Evolutionary conservation across 2,888 invertebrate species (phyloP), one percentile per base, ranked within the genome.

Genomic region (Eueremaeus valkanovi): DNA sequence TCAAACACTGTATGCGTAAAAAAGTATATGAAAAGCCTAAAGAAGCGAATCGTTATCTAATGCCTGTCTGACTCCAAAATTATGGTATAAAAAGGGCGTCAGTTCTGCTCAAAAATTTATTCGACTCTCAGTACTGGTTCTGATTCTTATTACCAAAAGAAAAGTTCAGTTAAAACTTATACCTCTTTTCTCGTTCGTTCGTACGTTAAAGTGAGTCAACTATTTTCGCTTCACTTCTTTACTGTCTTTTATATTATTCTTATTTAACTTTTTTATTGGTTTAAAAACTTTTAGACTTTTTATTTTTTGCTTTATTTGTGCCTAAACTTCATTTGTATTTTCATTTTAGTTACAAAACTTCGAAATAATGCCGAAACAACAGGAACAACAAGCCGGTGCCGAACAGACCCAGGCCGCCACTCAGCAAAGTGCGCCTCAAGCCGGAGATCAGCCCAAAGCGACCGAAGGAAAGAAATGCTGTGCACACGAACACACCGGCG

Each of bases 61-160:
- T 66, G 66, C 11, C 21, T 40, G 66, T 66, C 40, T 66, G 36
- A 33, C 21, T 33, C 16, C 21, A 3, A 27, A 9, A 55, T 1
- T 9, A 40, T n/a, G 21, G 66, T 66, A 66, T 66, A 66, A 66
- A 66, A 66, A 24, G 66, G 31, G 66, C 40, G 66, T 36, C 36
- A 66, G 24, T 40, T 66, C 24, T 40, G 24, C 13, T 18, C 21
- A 36, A n/a, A 66, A 66, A 36, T 1, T 36, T 24, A 66, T 66
- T 40, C 33, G 31, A n/a, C 21, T 66, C 21, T 24, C 2, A 66
- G 33, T n/a, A n/a, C n/a, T n/a, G n/a, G n/a, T n/a, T n/a, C n/a
- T n/a, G n/a, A n/a, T 29, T 58, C 58, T 18, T 3, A 21, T 33
- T 33, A 24, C 13, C 6, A 2, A 33, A 36, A 66, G n/a, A n/a